phyloP scores from a whole-genome alignment of 2,113 vertebrate genomes.

The Vidua macroura region DNA sequence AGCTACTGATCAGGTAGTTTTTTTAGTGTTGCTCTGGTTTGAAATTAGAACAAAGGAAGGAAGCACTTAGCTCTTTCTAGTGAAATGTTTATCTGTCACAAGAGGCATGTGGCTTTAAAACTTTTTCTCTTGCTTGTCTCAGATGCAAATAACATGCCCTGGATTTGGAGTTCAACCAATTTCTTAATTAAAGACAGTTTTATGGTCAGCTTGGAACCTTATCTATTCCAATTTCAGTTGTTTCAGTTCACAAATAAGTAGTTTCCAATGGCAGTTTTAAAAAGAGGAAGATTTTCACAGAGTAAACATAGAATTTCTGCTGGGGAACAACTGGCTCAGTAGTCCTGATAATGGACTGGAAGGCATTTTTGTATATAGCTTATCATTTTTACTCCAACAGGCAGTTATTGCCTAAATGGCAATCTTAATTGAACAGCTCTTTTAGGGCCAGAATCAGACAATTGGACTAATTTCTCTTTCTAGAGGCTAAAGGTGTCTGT shows the following conservation, averaged over 20 bases:
- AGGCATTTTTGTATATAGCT: rapidly evolving
- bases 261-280: not conserved
- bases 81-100: conserved; percentile 20
- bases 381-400: not conserved
- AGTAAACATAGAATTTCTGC: not conserved
- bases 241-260: not conserved
- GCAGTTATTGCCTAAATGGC: not conserved
- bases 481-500: not conserved
- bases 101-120: not conserved
- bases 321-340: not conserved
- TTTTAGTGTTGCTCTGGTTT: not conserved
- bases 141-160: not conserved
- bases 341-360: not conserved
- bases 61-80: conserved; percentile 52
- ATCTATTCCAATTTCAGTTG: not conserved
- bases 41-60: conserved; percentile 63
- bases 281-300: not conserved
- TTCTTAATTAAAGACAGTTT: conserved; percentile 6
- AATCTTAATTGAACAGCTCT: not conserved
- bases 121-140: not conserved
- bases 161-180: not conserved
- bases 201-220: not conserved
- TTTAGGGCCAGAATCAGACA: not conserved
- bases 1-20: not conserved
- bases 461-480: not conserved